Base-by-base conservation (phyloP, 2,888 invertebrate genomes). In the Cephalotes varians region DNA sequence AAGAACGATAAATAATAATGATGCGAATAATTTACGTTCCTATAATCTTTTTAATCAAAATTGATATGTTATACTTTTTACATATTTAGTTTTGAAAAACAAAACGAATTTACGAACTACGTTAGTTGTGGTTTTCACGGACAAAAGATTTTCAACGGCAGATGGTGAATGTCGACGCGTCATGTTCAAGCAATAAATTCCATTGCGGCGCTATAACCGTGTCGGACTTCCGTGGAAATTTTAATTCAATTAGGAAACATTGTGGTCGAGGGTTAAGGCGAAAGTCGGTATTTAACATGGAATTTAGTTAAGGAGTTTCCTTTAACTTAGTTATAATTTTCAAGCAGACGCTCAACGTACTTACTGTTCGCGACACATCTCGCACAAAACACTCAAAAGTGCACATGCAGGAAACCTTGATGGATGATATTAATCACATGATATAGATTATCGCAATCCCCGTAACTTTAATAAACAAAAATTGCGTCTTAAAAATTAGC, bases 251-350 rank as follows among this genome's bases (percentile, higher is more conserved):
- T 89, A 88, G 88, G 84, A 85, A n/a, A 73, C 86, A 80, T 74
- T 80, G 71, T 73, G 77, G 85, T 77, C 86, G 80, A 49, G 86
- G 87, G 86, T 86, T 89, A 91, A 90, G 89, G 87, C 88, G 88
- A 91, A 93, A 91, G 91, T 93, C 92, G 84, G 90, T 90, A 92
- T 92, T 92, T 90, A 92, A 90, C 91, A 86, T 87, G 89, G 87
- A 92, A 93, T 93, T 89, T 88, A 92, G 91, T 93, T 92, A 92
- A 81, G 88, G 86, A 90, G 90, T 92, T 92, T 91, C 88, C 88
- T 89, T 91, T 91, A 92, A 92, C 90, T 88, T 85, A 71, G 86
- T 92, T 92, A 89, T 60, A 91, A 91, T 91, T 90, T 92, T 91
- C 89, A 87, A 87, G 84, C 86, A 86, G 84, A 79, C 81, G 88